Base-by-base conservation (phyloP, 2,113 vertebrate species). In the Sinocyclocheilus grahami region DNA sequence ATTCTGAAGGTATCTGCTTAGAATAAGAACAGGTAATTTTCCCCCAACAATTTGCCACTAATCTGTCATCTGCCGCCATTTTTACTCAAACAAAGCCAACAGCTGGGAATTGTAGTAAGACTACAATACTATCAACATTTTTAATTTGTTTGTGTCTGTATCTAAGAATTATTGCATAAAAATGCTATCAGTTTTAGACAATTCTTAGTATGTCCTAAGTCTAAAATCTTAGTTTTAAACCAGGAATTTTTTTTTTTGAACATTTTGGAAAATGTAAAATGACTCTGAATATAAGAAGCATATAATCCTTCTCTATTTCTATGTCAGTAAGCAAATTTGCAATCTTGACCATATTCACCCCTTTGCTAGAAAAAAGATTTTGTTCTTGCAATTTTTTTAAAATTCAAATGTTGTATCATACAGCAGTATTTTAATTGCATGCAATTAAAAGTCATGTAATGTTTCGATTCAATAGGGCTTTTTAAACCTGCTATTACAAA, bases 1-100 rank as follows among this genome's bases (percentile, higher is more conserved):
- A 93, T 94, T 93, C 90, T 85, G 86, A 88, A 92, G 91, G 89
- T 86, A 87, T 92, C 91, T 90, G 89, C 90, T 91, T 91, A 89
- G 91, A 92, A 90, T 69, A 85, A 75, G 77, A 93, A 93, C 92
- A 93, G 91, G 91, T 92, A 89, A 85, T 91, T 90, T 91, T 62
- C 85, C 84, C 77, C 53, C 10, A 20, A 39, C 85, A 58, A 80
- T 55, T 82, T 72, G 69, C 74, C 82, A 74, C 87, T 90, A 83
- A 82, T 46, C 84, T 88, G 65, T 87, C 86, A 90, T 79, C 89
- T 69, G 88, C 80, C 67, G 69, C 82, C 46, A 86, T 89, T 86
- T 83, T 89, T 89, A 78, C 4, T 13, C 74, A 65, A 82, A 89
- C 85, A 87, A 89, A 89, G 82, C 85, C 82, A 85, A 84, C 85